Evolutionary conservation across 2,888 invertebrate species (phyloP).

Genomic region (Mylabris sibirica): DNA sequence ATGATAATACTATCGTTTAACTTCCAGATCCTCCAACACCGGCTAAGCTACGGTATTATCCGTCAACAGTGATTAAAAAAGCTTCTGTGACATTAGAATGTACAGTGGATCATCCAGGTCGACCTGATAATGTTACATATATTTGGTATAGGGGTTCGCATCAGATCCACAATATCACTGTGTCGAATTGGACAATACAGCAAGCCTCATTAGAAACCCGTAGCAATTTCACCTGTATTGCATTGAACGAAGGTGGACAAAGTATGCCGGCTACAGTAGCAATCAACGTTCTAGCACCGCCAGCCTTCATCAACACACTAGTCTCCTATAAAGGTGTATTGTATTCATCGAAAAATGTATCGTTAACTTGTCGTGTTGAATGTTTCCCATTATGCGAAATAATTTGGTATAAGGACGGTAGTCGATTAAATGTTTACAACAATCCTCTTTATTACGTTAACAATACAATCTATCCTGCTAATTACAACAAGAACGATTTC

Average conservation of each 20-base stretch:
- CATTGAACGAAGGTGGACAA: constrained; percentile 84
- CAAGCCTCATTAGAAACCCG: constrained; percentile 86
- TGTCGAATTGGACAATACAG: constrained; percentile 80
- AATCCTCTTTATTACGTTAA: constrained; percentile 73
- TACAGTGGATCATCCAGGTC: constrained; percentile 81
- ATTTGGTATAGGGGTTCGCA: constrained; percentile 84
- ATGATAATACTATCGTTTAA: constrained; percentile 12
- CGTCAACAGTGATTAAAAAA: constrained; percentile 81
- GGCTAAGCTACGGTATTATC: constrained; percentile 78
- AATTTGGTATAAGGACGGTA: constrained; percentile 83
- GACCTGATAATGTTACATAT: constrained; percentile 78
- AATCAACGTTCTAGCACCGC: constrained; percentile 83
- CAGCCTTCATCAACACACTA: constrained; percentile 83
- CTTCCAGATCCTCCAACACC: constrained; percentile 82
- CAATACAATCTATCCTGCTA: constrained; percentile 73
- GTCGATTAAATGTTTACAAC: constrained; percentile 68
- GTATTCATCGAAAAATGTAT: constrained; percentile 73
- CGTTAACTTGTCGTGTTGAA: constrained; percentile 85
- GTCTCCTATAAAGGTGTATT: constrained; percentile 82
- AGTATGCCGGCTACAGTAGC: constrained; percentile 73
- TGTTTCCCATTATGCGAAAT: constrained; percentile 88
- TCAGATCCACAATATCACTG: constrained; percentile 76
- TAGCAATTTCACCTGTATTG: constrained; percentile 89
- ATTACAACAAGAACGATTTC: constrained; percentile 83
- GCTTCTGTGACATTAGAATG: constrained; percentile 84